Evolutionary conservation across 2,113 vertebrate species (phyloP).

Genomic region (Antechinus flavipes): DNA sequence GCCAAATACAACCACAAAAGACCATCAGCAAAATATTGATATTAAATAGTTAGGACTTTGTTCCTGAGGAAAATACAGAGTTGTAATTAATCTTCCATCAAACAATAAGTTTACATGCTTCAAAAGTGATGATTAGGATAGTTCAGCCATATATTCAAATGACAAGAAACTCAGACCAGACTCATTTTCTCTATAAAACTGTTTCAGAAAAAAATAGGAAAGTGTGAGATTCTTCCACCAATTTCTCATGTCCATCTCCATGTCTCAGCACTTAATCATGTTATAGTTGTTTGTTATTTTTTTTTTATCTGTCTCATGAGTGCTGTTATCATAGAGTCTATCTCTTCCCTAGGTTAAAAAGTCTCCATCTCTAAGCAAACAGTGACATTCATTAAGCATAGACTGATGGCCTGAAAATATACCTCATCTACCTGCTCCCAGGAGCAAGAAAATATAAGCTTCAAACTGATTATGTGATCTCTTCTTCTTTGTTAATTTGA

Average conservation of each 20-base stretch:
- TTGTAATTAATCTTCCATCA: background rate
- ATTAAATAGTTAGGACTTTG: background rate
- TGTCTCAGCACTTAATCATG: background rate
- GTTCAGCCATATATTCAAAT: background rate
- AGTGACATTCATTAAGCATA: slow-evolving; percentile 45
- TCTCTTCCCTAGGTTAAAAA: background rate
- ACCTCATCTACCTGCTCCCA: slow-evolving; percentile 59
- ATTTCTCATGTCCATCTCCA: background rate
- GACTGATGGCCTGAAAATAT: slow-evolving; percentile 60
- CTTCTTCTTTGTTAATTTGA: slow-evolving; percentile 32
- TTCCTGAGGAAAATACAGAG: background rate
- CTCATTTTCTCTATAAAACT: background rate
- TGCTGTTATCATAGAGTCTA: background rate
- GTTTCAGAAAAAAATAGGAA: background rate
- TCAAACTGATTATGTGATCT: slow-evolving; percentile 38
- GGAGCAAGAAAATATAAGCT: slow-evolving; percentile 48
- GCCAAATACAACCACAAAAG: background rate
- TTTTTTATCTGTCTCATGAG: background rate
- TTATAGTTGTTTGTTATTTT: background rate
- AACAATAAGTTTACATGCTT: background rate
- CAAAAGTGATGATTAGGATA: background rate
- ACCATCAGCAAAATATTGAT: background rate
- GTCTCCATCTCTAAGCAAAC: slow-evolving; percentile 2
- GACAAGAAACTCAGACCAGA: background rate
- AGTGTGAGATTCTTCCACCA: background rate